phyloP scores from a whole-genome alignment of 92 coral and sea anemone genomes.

The Zoanthus gigantus region DNA sequence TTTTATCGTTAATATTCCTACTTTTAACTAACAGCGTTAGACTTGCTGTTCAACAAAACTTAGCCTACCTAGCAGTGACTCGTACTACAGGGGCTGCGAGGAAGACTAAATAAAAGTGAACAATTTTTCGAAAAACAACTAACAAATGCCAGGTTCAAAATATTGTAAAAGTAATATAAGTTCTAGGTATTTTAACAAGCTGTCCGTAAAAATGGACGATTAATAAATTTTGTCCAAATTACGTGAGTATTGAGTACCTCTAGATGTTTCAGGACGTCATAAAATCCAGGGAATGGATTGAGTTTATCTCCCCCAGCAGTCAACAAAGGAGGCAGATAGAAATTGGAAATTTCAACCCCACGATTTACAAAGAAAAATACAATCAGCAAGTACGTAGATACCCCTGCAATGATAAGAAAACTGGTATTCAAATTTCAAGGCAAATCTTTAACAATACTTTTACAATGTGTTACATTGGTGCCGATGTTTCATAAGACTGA shows the following conservation, averaged over 20 bases:
- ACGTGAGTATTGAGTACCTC: background rate
- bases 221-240: background rate
- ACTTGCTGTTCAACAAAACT: slow-evolving; percentile 5
- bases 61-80: background rate
- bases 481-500: no score
- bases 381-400: background rate
- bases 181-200: slow-evolving; percentile 38
- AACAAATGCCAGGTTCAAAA: background rate
- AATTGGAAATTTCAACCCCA: background rate
- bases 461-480: no score
- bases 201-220: slow-evolving; percentile 38
- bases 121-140: background rate
- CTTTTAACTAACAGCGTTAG: background rate
- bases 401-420: slow-evolving; percentile 2
- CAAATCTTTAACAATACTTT: background rate
- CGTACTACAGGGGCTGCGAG: background rate
- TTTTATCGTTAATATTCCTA: background rate
- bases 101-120: slow-evolving; percentile 1
- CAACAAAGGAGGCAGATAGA: background rate
- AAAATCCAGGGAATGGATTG: background rate
- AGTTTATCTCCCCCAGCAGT: background rate
- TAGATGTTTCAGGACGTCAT: slow-evolving; percentile 2
- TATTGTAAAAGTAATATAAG: background rate
- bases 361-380: background rate
- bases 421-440: slow-evolving; percentile 7